Percentiles rank a stretch among this genome's conserved stretches.
These are phyloP conservation scores for Noctua janthina DNA, from an alignment of 2,888 invertebrate genomes.

Conservation along the genomic window DNA sequence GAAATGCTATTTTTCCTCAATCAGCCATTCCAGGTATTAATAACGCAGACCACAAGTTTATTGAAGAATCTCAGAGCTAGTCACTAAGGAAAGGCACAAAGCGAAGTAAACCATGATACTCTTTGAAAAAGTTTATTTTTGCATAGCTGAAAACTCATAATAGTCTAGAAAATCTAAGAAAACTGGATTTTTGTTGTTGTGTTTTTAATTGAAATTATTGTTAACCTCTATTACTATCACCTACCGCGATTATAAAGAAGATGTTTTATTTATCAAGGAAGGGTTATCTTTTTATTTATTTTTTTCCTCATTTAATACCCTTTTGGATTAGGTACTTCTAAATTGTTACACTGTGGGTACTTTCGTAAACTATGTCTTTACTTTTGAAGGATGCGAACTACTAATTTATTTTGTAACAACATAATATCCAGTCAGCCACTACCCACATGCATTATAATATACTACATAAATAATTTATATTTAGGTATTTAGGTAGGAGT, in stretches of 20 bases:
- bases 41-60: background rate
- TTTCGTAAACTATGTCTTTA: background rate
- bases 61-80: background rate
- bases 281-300: background rate
- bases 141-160: background rate
- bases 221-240: background rate
- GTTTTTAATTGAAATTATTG: background rate
- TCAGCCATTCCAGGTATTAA: background rate
- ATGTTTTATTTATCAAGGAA: background rate
- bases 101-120: background rate
- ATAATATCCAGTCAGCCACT: background rate
- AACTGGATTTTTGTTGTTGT: background rate
- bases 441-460: background rate
- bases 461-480: conserved; percentile 4
- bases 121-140: background rate
- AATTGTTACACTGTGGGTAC: background rate
- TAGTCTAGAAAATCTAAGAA: background rate
- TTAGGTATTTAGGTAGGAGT: no score
- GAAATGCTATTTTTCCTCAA: background rate
- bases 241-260: background rate
- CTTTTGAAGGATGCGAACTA: background rate
- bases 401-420: background rate
- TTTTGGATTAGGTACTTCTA: background rate
- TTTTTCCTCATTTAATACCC: background rate
- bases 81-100: background rate